phyloP scores from a whole-genome alignment of 1,140 invertebrate species.

The Danaus plexippus region DNA sequence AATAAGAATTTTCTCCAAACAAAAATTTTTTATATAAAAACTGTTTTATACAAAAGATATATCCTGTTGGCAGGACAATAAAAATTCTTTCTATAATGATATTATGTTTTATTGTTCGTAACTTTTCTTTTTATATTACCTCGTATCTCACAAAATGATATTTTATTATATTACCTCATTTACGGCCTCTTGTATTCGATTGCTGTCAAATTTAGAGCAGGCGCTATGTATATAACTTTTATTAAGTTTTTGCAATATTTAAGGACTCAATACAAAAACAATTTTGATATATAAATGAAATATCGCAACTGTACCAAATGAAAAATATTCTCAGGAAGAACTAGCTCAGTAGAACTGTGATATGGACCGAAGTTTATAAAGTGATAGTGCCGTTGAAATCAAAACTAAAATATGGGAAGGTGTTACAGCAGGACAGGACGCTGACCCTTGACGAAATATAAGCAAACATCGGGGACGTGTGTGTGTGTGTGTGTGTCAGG shows the following conservation, averaged over 20 bases:
- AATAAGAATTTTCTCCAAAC: no score
- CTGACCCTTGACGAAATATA: slow-evolving; percentile 41
- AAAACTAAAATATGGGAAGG: slow-evolving; percentile 19
- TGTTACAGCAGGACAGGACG: slow-evolving; percentile 59
- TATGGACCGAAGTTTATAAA: slow-evolving; percentile 13
- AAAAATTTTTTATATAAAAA: no score
- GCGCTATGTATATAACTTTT: slow-evolving; percentile 3
- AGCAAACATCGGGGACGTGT: slow-evolving; percentile 34
- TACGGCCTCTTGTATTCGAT: slow-evolving; percentile 10
- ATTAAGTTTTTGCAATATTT: no score
- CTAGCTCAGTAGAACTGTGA: neutral
- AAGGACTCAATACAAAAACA: no score
- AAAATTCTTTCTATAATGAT: no score
- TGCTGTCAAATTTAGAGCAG: slow-evolving; percentile 12
- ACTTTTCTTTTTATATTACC: no score
- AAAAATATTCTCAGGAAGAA: no score
- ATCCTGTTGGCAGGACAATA: no score
- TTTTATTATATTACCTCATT: slow-evolving; percentile 8
- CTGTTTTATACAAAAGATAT: no score
- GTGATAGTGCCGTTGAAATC: slow-evolving; percentile 3
- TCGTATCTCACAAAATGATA: neutral
- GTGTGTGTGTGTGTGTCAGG: slow-evolving; percentile 47
- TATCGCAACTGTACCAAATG: slow-evolving; percentile 32
- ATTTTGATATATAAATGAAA: slow-evolving; percentile 17
- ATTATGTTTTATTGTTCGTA: no score